These are phyloP conservation scores for Dendrocincla fuliginosa DNA, from an alignment of 2,797 vertebrate genomes.

Conservation along the genomic window DNA sequence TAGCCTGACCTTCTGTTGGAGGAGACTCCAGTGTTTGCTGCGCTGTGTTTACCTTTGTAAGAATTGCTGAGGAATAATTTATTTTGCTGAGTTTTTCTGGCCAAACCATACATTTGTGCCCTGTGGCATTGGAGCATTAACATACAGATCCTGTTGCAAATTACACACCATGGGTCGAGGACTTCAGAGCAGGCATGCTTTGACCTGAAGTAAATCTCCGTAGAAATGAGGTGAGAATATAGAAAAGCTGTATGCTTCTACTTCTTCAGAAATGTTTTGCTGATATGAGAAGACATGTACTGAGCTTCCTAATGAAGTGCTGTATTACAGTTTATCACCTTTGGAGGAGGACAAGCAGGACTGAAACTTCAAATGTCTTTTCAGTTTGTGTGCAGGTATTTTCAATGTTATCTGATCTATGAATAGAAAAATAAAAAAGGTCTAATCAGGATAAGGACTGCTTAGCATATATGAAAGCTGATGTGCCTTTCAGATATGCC, in stretches of 20 bases:
- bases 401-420: slow-evolving; percentile 34
- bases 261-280: neutral
- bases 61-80: neutral
- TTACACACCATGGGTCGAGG: neutral
- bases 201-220: slow-evolving; percentile 28
- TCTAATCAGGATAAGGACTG: slow-evolving; percentile 41
- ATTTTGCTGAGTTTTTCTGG: slow-evolving; percentile 1
- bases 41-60: neutral
- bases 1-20: neutral
- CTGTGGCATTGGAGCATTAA: neutral
- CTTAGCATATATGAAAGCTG: slow-evolving; percentile 47
- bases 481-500: slow-evolving; percentile 30
- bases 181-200: neutral
- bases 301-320: neutral
- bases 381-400: slow-evolving; percentile 16
- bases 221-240: neutral
- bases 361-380: slow-evolving; percentile 39
- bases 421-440: slow-evolving; percentile 18
- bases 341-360: neutral
- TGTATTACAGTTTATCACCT: neutral
- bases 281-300: neutral
- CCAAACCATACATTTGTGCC: neutral
- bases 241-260: neutral
- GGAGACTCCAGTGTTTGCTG: neutral
- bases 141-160: neutral